phyloP scores from a whole-genome alignment of 2,888 invertebrate species.

The Orthonevra nobilis region DNA sequence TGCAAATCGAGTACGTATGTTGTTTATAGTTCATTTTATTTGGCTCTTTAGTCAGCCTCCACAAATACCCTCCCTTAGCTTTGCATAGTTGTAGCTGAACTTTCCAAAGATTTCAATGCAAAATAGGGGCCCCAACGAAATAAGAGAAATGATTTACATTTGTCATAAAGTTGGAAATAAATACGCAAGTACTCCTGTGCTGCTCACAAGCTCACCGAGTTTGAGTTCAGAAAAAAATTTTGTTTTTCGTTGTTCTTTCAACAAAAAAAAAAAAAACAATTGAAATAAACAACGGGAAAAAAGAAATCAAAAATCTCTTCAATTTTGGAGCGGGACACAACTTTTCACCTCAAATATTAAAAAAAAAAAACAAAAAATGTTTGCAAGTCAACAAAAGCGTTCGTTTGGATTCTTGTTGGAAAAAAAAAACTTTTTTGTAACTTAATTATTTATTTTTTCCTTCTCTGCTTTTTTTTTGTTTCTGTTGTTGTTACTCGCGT shows the following conservation, averaged over 20 bases:
- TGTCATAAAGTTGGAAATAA: conserved; percentile 51
- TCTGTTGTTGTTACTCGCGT: conserved; percentile 1
- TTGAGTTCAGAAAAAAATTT: conserved; percentile 5
- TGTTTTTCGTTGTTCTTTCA: too few species aligned
- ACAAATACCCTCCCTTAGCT: neutral
- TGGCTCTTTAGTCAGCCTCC: conserved; percentile 9
- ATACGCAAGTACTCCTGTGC: conserved; percentile 40
- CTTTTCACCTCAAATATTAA: conserved; percentile 13
- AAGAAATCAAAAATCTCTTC: conserved; percentile 29
- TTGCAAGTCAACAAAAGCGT: too few species aligned
- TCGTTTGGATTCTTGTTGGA: neutral
- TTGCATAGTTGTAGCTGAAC: conserved; percentile 37
- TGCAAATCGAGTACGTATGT: conserved; percentile 52
- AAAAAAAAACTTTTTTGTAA: conserved; percentile 42
- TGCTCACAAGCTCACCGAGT: neutral
- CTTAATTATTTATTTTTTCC: too few species aligned
- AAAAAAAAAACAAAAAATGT: too few species aligned
- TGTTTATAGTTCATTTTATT: conserved; percentile 58
- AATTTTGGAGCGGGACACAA: conserved; percentile 21
- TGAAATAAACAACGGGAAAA: conserved; percentile 18
- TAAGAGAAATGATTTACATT: conserved; percentile 46
- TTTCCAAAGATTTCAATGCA: conserved; percentile 18
- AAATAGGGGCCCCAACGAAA: conserved; percentile 2
- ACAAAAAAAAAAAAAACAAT: neutral
- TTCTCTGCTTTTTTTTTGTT: conserved; percentile 22